phyloP scores from a whole-genome alignment of 2,888 invertebrate genomes.

The Lasioglossum figueresi region DNA sequence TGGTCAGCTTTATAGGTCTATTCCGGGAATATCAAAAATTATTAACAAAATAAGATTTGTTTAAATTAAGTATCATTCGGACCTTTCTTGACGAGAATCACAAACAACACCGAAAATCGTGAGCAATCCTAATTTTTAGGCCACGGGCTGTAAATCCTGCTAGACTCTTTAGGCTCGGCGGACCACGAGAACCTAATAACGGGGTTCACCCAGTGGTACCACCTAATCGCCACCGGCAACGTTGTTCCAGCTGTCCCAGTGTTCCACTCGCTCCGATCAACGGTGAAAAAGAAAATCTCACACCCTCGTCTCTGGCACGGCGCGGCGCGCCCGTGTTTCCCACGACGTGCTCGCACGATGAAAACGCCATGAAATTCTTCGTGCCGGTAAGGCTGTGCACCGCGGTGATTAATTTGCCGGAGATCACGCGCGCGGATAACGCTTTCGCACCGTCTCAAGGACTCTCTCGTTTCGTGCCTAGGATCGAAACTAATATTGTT shows the following conservation, averaged over 20 bases:
- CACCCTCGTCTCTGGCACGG: constrained; percentile 24
- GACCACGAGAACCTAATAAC: background rate
- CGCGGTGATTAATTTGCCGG: constrained; percentile 53
- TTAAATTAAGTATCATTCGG: background rate
- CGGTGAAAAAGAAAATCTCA: constrained; percentile 25
- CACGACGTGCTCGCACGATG: constrained; percentile 56
- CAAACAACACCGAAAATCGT: background rate
- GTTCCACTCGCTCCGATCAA: background rate
- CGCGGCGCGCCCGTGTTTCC: constrained; percentile 37
- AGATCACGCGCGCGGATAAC: constrained; percentile 52
- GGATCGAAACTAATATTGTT: constrained; percentile 23
- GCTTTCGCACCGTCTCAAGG: constrained; percentile 54
- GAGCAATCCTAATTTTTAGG: background rate
- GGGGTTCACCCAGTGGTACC: background rate
- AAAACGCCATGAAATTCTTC: constrained; percentile 54
- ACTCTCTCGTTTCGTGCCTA: constrained; percentile 12
- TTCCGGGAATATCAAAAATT: no score
- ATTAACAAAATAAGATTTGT: background rate
- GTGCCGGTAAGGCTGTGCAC: constrained; percentile 26
- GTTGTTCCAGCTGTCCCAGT: constrained; percentile 21
- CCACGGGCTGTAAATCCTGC: background rate
- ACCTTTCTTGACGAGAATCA: background rate
- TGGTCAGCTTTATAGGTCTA: background rate
- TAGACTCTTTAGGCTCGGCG: background rate
- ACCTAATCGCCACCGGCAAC: background rate